Conservation (phyloP, 2,797 vertebrate species). For the Buceros bicornis region DNA sequence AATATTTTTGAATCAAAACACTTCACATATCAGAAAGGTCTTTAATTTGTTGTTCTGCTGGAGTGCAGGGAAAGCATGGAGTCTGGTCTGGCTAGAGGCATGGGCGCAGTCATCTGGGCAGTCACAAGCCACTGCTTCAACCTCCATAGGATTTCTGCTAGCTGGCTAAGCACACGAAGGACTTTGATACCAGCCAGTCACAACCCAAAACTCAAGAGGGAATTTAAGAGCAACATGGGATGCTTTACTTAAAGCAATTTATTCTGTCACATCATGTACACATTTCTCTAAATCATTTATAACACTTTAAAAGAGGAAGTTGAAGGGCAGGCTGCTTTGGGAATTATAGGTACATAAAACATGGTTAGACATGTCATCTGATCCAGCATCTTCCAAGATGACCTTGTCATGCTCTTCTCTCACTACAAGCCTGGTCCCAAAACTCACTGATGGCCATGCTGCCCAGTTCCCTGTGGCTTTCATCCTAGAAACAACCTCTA, state of each 20-base stretch:
- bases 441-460: fast-evolving
- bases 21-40: background rate
- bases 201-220: background rate
- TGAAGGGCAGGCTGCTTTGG: background rate
- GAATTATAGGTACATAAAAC: background rate
- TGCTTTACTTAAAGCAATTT: background rate
- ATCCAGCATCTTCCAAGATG: background rate
- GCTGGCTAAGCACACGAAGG: background rate
- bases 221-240: background rate
- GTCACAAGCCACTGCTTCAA: background rate
- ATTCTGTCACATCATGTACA: background rate
- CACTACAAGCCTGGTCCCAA: background rate
- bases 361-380: background rate
- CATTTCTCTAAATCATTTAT: background rate
- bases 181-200: background rate
- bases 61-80: background rate
- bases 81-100: background rate
- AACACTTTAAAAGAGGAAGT: background rate
- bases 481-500: background rate
- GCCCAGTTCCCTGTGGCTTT: background rate
- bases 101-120: background rate
- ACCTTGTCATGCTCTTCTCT: background rate
- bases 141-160: background rate
- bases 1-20: background rate
- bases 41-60: background rate